phyloP scores from a whole-genome alignment of 2,888 invertebrate species.

The Apoda limacodes region DNA sequence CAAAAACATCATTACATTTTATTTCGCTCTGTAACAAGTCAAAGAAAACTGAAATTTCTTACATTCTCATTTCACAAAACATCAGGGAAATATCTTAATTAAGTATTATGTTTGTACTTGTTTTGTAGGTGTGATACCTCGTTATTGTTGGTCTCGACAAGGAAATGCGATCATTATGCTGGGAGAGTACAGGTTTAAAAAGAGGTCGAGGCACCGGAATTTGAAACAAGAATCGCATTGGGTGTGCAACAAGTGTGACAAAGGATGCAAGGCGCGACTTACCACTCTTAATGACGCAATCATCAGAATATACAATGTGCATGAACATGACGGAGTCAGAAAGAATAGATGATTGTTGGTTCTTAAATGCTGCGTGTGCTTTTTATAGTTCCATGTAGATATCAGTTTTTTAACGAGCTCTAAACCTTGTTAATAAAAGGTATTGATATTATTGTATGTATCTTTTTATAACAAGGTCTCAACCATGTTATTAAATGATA shows the following conservation, averaged over 20 bases:
- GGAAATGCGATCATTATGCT: constrained; percentile 57
- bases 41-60: too few relatives aligned
- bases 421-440: too few relatives aligned
- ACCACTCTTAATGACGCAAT: constrained; percentile 53
- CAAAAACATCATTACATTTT: too few relatives aligned
- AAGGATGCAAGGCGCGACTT: constrained; percentile 54
- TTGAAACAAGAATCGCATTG: constrained; percentile 51
- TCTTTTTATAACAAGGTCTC: too few relatives aligned
- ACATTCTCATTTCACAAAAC: too few relatives aligned
- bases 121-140: constrained; percentile 33
- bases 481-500: too few relatives aligned
- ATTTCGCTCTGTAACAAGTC: too few relatives aligned
- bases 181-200: constrained; percentile 56
- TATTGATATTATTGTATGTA: too few relatives aligned
- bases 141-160: constrained; percentile 54
- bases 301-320: constrained; percentile 46
- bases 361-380: not conserved
- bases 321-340: constrained; percentile 39
- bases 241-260: constrained; percentile 58
- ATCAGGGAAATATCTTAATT: constrained; percentile 2
- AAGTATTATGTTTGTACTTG: constrained; percentile 1
- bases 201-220: constrained; percentile 46
- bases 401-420: too few relatives aligned
- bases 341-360: constrained; percentile 25
- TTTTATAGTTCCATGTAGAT: too few relatives aligned